Conservation (phyloP, 2,113 vertebrate species). For the Sebastes fasciatus region DNA sequence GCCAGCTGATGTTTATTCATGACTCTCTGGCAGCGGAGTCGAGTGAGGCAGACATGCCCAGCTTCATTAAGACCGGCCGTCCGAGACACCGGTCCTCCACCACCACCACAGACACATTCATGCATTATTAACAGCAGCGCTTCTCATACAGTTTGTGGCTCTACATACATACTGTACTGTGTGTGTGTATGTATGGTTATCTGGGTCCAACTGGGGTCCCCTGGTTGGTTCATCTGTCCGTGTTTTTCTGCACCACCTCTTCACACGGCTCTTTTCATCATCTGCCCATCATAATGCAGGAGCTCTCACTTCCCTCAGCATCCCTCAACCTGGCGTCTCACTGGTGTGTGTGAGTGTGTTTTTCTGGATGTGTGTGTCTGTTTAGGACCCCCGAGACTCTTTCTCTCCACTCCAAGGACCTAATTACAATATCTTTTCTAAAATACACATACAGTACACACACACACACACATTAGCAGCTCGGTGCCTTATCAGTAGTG, state of each 20-base stretch:
- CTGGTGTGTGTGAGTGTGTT: constrained; percentile 1
- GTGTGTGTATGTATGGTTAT: neutral
- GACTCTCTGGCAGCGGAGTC: constrained; percentile 59
- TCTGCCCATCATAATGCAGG: constrained; percentile 19
- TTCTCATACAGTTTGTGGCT: constrained; percentile 58
- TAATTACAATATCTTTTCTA: constrained; percentile 69
- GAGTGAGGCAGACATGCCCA: constrained; percentile 65
- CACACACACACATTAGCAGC: constrained; percentile 24
- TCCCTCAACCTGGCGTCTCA: constrained; percentile 8
- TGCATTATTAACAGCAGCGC: constrained; percentile 78
- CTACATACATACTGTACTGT: neutral
- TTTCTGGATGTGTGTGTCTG: constrained; percentile 29
- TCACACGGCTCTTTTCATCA: constrained; percentile 34
- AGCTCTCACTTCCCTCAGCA: neutral
- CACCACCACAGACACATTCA: constrained; percentile 60
- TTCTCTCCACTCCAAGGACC: constrained; percentile 50
- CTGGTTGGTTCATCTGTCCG: constrained; percentile 14
- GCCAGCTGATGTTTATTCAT: constrained; percentile 84
- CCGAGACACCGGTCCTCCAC: constrained; percentile 59
- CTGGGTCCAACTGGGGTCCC: constrained; percentile 37
- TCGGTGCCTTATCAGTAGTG: constrained; percentile 53
- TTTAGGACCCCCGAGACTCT: constrained; percentile 18
- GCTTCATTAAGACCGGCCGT: constrained; percentile 74
- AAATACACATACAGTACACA: neutral
- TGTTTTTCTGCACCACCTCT: constrained; percentile 27